A percentile compares a stretch with the other conserved stretches of the same genome.
Evolutionary conservation across 2,797 vertebrate genomes (phyloP).

Genomic region (Crocidura indochinensis): DNA sequence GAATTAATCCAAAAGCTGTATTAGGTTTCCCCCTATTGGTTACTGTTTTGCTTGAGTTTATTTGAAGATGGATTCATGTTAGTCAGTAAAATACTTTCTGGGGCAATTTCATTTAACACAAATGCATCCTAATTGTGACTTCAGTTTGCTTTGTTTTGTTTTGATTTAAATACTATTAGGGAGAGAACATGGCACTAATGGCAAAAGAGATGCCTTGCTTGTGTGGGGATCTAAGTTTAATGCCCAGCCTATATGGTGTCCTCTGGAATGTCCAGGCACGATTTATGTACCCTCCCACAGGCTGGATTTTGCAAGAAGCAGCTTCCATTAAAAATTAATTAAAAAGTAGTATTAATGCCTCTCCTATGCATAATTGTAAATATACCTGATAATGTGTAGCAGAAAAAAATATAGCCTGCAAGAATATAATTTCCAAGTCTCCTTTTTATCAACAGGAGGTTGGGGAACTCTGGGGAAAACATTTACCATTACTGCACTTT

Average conservation of each 20-base stretch:
- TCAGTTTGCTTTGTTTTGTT: background rate
- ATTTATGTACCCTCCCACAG: too few relatives aligned
- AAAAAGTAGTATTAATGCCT: background rate
- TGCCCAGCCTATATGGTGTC: too few relatives aligned
- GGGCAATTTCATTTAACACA: constrained; percentile 9
- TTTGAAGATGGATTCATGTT: constrained; percentile 45
- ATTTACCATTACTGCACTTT: background rate
- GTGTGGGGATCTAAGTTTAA: too few relatives aligned
- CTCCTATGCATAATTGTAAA: background rate
- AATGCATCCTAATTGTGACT: background rate
- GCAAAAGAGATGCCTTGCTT: too few relatives aligned
- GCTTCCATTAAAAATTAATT: too few relatives aligned
- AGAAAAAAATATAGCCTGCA: background rate
- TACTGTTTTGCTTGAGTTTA: constrained; percentile 64
- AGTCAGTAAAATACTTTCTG: constrained; percentile 54
- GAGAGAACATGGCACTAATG: too few relatives aligned
- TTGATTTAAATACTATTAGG: background rate
- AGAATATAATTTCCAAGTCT: background rate
- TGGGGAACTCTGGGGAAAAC: background rate
- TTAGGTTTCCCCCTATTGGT: constrained; percentile 86
- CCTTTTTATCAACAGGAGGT: background rate
- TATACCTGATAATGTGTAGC: background rate
- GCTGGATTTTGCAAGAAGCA: too few relatives aligned
- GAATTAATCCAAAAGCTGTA: constrained; percentile 65
- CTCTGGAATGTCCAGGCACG: too few relatives aligned